Evolutionary conservation across 2,113 vertebrate genomes (phyloP).

Genomic region (Poeciliopsis turrubarensis): DNA sequence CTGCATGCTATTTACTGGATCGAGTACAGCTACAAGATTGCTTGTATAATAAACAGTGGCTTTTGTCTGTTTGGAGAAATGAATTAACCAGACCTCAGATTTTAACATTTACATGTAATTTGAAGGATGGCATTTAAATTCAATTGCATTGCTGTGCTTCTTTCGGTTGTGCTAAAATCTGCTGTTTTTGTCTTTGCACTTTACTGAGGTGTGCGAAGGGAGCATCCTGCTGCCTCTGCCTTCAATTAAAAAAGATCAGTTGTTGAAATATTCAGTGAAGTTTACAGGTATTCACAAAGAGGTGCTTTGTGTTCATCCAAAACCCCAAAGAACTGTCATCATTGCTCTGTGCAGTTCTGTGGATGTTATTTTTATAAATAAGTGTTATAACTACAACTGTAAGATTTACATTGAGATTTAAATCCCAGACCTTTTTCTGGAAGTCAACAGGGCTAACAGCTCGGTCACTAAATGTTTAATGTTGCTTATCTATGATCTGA

Average conservation of each 20-base stretch:
- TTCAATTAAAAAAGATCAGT: too few species aligned
- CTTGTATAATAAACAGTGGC: constrained; percentile 17
- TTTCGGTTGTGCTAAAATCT: background rate
- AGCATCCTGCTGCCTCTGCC: too few species aligned
- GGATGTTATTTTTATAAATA: background rate
- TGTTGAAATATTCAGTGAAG: too few species aligned
- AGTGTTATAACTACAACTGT: background rate
- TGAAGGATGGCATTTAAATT: background rate
- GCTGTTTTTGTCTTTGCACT: background rate
- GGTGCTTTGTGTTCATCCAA: background rate
- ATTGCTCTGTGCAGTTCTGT: background rate
- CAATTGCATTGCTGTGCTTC: background rate
- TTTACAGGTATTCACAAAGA: too few species aligned
- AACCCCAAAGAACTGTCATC: background rate
- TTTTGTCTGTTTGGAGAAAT: constrained; percentile 8
- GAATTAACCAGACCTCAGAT: constrained; percentile 11
- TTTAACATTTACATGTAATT: background rate
- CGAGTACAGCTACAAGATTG: constrained; percentile 41
- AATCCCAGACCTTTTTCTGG: too few species aligned
- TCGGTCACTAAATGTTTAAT: too few species aligned
- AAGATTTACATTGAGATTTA: background rate
- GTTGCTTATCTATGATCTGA: too few species aligned
- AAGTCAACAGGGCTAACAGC: too few species aligned
- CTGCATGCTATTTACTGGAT: constrained; percentile 37
- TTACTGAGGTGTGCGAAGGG: background rate